Evolutionary conservation across 2,888 invertebrate species (phyloP).

Genomic region (Elysia crispata): DNA sequence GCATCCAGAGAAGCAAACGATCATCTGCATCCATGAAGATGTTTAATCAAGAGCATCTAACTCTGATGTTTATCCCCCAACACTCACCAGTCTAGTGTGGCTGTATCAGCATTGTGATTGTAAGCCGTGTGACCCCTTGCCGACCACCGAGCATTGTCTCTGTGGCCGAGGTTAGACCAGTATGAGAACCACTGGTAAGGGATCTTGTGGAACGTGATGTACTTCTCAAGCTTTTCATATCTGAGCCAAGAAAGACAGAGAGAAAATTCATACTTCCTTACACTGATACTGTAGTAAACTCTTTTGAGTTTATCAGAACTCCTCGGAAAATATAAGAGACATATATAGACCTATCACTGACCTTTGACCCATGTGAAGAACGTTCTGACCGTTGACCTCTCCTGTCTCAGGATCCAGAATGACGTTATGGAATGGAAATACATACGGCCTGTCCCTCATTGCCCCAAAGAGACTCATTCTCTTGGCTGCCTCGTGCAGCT

Average conservation of each 20-base stretch:
- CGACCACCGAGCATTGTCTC: slow-evolving; percentile 45
- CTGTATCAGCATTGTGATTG: slow-evolving; percentile 35
- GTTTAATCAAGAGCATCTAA: not conserved
- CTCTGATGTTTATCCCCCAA: not conserved
- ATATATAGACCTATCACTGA: slow-evolving; percentile 19
- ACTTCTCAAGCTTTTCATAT: slow-evolving; percentile 13
- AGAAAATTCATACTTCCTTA: no score
- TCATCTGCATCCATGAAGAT: not conserved
- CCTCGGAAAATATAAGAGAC: no score
- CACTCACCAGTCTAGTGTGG: slow-evolving; percentile 38
- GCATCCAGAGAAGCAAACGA: not conserved
- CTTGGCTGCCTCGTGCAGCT: slow-evolving; percentile 45
- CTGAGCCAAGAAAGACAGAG: no score
- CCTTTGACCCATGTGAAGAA: slow-evolving; percentile 42
- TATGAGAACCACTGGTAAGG: slow-evolving; percentile 36
- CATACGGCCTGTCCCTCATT: slow-evolving; percentile 43
- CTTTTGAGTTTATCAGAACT: no score
- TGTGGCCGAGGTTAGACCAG: slow-evolving; percentile 35
- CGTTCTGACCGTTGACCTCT: slow-evolving; percentile 45
- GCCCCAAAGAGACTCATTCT: slow-evolving; percentile 38
- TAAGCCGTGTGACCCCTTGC: slow-evolving; percentile 16
- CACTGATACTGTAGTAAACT: no score
- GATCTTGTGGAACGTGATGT: slow-evolving; percentile 35
- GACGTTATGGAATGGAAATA: slow-evolving; percentile 45
- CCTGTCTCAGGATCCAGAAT: slow-evolving; percentile 41